Evolutionary conservation across 2,888 invertebrate species (phyloP).

Genomic region (Microplitis deprimator): DNA sequence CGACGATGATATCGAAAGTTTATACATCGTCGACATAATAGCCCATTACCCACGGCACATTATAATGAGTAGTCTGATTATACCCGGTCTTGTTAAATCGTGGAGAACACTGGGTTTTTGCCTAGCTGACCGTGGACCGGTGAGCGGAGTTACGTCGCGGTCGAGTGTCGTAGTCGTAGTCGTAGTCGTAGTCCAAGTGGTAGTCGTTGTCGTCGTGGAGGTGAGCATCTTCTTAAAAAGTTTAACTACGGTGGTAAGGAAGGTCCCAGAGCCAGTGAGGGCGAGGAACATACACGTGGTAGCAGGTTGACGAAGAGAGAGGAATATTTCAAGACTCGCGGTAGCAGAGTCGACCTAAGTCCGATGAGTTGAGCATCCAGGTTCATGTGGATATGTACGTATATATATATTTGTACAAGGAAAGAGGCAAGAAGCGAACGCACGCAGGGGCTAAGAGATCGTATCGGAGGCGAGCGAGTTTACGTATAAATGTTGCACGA

Average conservation of each 20-base stretch:
- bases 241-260: neutral
- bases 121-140: conserved; percentile 36
- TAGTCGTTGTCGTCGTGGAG: neutral
- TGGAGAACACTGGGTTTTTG: conserved; percentile 56
- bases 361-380: neutral
- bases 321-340: neutral
- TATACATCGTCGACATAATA: conserved; percentile 57
- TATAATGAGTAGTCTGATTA: conserved; percentile 56
- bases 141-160: conserved; percentile 45
- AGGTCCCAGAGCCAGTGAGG: neutral
- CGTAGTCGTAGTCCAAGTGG: neutral
- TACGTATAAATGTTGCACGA: conserved; percentile 64
- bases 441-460: conserved; percentile 55
- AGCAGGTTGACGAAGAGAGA: conserved; percentile 1
- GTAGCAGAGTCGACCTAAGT: conserved; percentile 1
- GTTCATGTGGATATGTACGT: neutral
- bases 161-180: conserved; percentile 25
- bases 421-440: conserved; percentile 2
- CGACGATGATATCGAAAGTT: conserved; percentile 60
- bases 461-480: conserved; percentile 62
- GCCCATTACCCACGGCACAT: conserved; percentile 61
- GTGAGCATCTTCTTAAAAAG: neutral
- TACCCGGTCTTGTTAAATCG: conserved; percentile 60
- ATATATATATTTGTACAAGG: neutral
- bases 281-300: neutral